These are phyloP conservation scores for Okapia johnstoni DNA, from an alignment of 2,113 vertebrate genomes.

Conservation along the genomic window DNA sequence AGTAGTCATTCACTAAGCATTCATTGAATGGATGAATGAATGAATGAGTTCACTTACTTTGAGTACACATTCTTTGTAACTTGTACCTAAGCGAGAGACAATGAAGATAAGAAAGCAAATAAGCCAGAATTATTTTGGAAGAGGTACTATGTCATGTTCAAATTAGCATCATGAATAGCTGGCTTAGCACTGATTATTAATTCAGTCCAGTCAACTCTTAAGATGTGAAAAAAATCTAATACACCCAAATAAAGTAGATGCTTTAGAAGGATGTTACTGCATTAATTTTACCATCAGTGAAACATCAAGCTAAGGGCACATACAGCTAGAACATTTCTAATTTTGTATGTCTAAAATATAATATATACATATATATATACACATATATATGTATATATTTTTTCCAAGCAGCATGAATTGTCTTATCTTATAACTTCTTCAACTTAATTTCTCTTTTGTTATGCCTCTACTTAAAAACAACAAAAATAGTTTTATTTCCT, in stretches of 20 bases:
- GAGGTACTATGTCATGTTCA: not conserved
- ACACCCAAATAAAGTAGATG: not conserved
- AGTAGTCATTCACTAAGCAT: not conserved
- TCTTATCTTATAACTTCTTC: not conserved
- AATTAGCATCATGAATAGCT: not conserved
- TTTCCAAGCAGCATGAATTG: not conserved
- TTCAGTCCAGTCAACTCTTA: not conserved
- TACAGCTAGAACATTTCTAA: not conserved
- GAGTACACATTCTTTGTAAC: not conserved
- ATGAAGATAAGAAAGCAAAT: not conserved
- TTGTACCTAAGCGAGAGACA: not conserved
- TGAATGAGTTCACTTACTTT: not conserved
- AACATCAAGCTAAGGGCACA: not conserved
- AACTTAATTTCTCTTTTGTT: constrained; percentile 13
- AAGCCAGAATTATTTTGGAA: not conserved
- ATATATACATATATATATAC: not conserved
- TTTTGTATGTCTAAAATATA: not conserved
- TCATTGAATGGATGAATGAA: not conserved
- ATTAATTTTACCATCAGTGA: not conserved
- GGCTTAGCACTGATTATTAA: not conserved
- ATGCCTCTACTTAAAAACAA: not conserved
- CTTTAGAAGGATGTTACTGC: not conserved
- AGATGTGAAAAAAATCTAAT: not conserved
- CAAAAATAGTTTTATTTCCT: not conserved
- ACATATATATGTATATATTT: not conserved